These are phyloP conservation scores for Campaea margaritaria DNA, from an alignment of 2,888 invertebrate species.

Conservation along the genomic window DNA sequence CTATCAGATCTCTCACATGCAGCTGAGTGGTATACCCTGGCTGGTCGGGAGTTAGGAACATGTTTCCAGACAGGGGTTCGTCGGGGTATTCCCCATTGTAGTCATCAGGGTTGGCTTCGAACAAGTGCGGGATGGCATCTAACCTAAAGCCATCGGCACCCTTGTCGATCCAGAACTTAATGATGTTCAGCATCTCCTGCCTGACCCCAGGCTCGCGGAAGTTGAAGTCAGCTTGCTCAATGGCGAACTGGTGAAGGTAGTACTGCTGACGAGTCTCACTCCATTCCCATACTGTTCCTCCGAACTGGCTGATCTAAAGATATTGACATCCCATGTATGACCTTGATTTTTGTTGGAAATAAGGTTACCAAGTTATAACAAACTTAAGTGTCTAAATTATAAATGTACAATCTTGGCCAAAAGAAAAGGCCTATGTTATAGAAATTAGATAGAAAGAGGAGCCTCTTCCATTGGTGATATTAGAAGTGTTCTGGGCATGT, in stretches of 20 bases:
- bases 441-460: too few species aligned
- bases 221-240: conserved; percentile 88
- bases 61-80: conserved; percentile 76
- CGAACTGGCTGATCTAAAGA: conserved; percentile 81
- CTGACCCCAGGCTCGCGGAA: conserved; percentile 85
- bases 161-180: conserved; percentile 90
- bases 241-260: conserved; percentile 88
- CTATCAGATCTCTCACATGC: conserved; percentile 86
- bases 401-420: too few species aligned
- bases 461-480: too few species aligned
- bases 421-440: too few species aligned
- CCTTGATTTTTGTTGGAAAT: background rate
- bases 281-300: conserved; percentile 89
- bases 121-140: conserved; percentile 86
- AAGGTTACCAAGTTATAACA: background rate
- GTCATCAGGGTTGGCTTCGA: conserved; percentile 77
- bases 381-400: too few species aligned
- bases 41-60: conserved; percentile 66
- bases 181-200: conserved; percentile 84
- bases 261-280: conserved; percentile 86
- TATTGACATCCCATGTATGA: too few species aligned
- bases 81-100: conserved; percentile 72
- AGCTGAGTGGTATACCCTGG: conserved; percentile 85
- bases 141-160: conserved; percentile 92
- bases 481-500: too few species aligned